These are phyloP conservation scores for Epistrophe grossulariae DNA, from an alignment of 2,888 invertebrate genomes.

Conservation along the genomic window DNA sequence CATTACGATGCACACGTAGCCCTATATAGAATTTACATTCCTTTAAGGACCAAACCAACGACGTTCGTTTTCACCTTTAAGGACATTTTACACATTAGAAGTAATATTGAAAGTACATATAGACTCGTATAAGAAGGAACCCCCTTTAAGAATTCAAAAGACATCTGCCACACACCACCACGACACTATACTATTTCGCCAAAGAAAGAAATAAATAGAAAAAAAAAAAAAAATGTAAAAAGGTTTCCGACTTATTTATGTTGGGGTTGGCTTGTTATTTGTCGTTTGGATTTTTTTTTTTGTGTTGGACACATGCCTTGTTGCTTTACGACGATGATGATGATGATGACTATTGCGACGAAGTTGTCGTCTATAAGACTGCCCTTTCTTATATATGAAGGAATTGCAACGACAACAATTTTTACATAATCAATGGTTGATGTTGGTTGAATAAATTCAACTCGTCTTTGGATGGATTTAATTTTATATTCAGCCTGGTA, in stretches of 20 bases:
- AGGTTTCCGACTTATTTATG: constrained; percentile 40
- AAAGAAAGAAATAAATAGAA: not conserved
- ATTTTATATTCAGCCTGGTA: constrained; percentile 16
- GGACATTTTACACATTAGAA: constrained; percentile 66
- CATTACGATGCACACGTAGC: constrained; percentile 57
- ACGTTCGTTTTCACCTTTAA: constrained; percentile 65
- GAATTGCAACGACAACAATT: constrained; percentile 54
- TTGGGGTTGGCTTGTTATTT: constrained; percentile 63
- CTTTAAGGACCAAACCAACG: constrained; percentile 8
- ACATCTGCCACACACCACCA: constrained; percentile 66
- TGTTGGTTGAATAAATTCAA: constrained; percentile 70
- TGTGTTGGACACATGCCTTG: constrained; percentile 67
- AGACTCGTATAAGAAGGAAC: constrained; percentile 5
- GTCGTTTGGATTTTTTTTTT: constrained; percentile 54
- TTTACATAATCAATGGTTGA: constrained; percentile 73
- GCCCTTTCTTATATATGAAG: not conserved
- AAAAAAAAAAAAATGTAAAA: constrained; percentile 2
- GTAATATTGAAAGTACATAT: not conserved
- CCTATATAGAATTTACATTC: constrained; percentile 26
- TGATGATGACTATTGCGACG: not conserved
- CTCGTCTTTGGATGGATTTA: constrained; percentile 68
- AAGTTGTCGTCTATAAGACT: not conserved
- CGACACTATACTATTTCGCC: constrained; percentile 39
- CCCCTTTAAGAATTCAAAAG: constrained; percentile 56
- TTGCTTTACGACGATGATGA: constrained; percentile 29